These are phyloP conservation scores for Nomada lathburiana DNA, from an alignment of 2,888 invertebrate species.

Conservation along the genomic window DNA sequence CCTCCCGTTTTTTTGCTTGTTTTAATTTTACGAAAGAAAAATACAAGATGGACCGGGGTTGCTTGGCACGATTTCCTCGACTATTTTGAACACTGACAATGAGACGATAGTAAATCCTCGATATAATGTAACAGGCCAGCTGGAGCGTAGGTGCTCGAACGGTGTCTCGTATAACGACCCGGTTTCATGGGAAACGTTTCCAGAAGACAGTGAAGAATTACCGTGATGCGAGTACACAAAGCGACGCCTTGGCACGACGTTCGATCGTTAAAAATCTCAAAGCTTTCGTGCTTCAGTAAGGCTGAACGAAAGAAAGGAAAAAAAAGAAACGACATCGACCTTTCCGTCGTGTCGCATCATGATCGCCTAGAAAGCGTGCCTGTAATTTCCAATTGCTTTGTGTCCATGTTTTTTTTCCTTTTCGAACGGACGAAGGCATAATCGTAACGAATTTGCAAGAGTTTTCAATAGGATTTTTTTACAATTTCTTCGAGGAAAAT, in stretches of 20 bases:
- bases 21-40: slow-evolving; percentile 21
- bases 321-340: neutral
- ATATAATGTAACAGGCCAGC: slow-evolving; percentile 69
- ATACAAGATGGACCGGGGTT: slow-evolving; percentile 33
- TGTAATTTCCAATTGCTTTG: neutral
- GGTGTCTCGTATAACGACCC: slow-evolving; percentile 65
- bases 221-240: slow-evolving; percentile 52
- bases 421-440: neutral
- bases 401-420: too few relatives aligned
- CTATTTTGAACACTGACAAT: slow-evolving; percentile 70
- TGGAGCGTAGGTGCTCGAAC: slow-evolving; percentile 42
- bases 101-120: slow-evolving; percentile 70
- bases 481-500: too few relatives aligned
- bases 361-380: neutral
- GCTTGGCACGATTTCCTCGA: slow-evolving; percentile 42
- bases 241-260: slow-evolving; percentile 4
- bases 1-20: neutral
- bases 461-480: too few relatives aligned
- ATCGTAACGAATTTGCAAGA: neutral
- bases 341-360: neutral
- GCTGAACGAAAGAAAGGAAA: neutral
- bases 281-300: neutral
- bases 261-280: slow-evolving; percentile 49
- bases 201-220: slow-evolving; percentile 70
- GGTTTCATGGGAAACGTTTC: slow-evolving; percentile 52